A percentile compares a stretch with the other conserved stretches of the same genome.
These are phyloP conservation scores for Zaprionus inermis DNA, from an alignment of 1,140 invertebrate genomes.

Conservation along the genomic window DNA sequence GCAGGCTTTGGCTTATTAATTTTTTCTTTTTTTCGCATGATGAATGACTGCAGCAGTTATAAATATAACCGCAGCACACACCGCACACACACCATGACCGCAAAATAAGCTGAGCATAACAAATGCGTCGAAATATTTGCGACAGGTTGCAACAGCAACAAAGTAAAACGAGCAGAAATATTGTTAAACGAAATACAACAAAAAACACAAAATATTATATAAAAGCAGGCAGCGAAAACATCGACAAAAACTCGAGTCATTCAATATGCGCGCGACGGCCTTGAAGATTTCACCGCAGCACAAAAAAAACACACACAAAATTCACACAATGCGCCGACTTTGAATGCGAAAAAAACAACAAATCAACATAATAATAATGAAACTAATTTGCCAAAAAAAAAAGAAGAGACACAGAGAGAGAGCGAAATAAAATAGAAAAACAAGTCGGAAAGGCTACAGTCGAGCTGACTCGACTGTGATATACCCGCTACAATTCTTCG, in stretches of 20 bases:
- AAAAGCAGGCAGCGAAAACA: slow-evolving; percentile 64
- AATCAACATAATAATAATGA: slow-evolving; percentile 58
- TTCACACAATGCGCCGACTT: slow-evolving; percentile 53
- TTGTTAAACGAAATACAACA: slow-evolving; percentile 23
- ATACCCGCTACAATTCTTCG: no score
- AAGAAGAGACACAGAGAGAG: slow-evolving; percentile 18
- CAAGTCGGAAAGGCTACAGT: no score
- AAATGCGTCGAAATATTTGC: slow-evolving; percentile 81
- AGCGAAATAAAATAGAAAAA: slow-evolving; percentile 21
- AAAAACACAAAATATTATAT: slow-evolving; percentile 63
- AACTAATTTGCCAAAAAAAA: slow-evolving; percentile 73
- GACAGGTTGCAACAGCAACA: slow-evolving; percentile 74
- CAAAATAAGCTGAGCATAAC: slow-evolving; percentile 81
- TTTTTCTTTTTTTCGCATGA: slow-evolving; percentile 43
- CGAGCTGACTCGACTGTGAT: no score
- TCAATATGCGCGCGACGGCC: slow-evolving; percentile 64
- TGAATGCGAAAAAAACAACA: slow-evolving; percentile 31
- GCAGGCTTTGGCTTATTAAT: slow-evolving; percentile 51
- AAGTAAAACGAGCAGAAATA: slow-evolving; percentile 29
- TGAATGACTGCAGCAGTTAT: slow-evolving; percentile 79
- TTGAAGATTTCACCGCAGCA: slow-evolving; percentile 75
- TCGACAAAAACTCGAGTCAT: slow-evolving; percentile 63
- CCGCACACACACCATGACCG: slow-evolving; percentile 61
- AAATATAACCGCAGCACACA: slow-evolving; percentile 57
- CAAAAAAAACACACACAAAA: slow-evolving; percentile 59